Conservation (phyloP, 2,797 vertebrate species). For the Capromys pilorides region DNA sequence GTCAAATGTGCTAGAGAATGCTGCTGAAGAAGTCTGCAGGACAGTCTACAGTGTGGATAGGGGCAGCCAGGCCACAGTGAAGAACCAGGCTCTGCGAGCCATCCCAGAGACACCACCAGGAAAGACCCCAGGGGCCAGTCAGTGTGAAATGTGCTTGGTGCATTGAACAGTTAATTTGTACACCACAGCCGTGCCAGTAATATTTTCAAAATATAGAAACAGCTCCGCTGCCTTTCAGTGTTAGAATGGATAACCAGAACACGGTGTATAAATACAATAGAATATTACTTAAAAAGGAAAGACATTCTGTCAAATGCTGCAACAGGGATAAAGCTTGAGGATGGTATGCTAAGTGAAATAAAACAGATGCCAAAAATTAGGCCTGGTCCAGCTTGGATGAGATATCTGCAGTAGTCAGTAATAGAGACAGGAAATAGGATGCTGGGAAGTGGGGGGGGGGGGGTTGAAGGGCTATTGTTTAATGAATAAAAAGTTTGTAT, state of each 20-base stretch:
- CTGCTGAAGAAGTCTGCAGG: not conserved
- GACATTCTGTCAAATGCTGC: not conserved
- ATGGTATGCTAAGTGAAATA: not conserved
- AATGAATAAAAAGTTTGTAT: not conserved
- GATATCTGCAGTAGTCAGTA: not conserved
- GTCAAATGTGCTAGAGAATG: not conserved
- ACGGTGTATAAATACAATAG: not conserved
- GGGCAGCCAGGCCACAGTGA: not conserved
- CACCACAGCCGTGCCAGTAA: not conserved
- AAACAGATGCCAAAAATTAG: not conserved
- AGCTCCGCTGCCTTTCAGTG: not conserved
- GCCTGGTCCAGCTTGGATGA: not conserved
- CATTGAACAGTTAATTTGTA: slow-evolving; percentile 5
- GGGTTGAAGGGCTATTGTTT: not conserved
- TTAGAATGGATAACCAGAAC: not conserved
- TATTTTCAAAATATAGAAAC: slow-evolving; percentile 15
- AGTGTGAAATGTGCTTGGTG: not conserved
- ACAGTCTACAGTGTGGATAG: not conserved
- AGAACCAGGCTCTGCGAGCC: not conserved
- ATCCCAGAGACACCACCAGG: not conserved
- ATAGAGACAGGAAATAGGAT: not conserved
- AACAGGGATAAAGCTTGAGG: not conserved
- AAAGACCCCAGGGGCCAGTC: not conserved
- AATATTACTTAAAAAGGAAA: slow-evolving; percentile 13
- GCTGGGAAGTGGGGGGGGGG: not conserved